Evolutionary conservation across 1,140 invertebrate genomes (phyloP).

Genomic region (Papilio helenus): DNA sequence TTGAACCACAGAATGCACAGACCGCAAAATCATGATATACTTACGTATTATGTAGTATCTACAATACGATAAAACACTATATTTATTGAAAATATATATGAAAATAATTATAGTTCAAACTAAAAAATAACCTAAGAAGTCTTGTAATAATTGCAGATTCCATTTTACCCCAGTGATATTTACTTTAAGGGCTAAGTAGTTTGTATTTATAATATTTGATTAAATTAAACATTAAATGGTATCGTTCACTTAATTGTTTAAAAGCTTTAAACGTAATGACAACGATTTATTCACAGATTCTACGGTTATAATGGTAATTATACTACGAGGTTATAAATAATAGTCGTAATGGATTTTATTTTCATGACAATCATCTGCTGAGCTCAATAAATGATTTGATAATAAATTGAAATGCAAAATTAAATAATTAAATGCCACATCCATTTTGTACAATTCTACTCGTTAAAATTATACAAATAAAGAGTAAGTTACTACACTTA

Average conservation of each 20-base stretch:
- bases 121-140: too few species aligned
- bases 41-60: not conserved
- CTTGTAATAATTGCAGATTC: too few species aligned
- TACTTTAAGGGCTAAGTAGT: not conserved
- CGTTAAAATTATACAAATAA: not conserved
- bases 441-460: too few species aligned
- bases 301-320: conserved; percentile 1
- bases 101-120: not conserved
- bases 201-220: not conserved
- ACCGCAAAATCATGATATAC: not conserved
- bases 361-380: not conserved
- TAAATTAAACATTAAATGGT: not conserved
- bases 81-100: not conserved
- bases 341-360: not conserved
- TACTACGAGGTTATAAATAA: not conserved
- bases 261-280: conserved; percentile 6
- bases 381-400: not conserved
- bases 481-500: not conserved
- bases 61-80: not conserved
- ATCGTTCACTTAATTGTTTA: not conserved
- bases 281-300: conserved; percentile 11
- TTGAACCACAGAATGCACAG: not conserved
- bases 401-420: not conserved
- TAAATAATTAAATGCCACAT: too few species aligned
- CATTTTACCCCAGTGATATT: not conserved